Conservation (phyloP, 1,140 invertebrate species). For the Anastrepha obliqua region DNA sequence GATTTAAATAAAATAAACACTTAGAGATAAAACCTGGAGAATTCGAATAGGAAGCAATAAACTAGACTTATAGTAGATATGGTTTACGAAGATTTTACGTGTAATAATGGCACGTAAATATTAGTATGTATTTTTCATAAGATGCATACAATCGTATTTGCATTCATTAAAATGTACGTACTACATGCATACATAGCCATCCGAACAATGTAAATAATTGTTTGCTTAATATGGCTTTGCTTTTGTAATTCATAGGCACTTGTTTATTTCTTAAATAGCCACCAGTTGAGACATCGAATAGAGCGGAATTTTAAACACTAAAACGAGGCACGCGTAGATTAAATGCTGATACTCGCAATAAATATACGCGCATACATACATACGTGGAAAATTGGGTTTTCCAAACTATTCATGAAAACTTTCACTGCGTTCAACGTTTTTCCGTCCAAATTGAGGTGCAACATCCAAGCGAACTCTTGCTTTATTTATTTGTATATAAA, state of each 20-base stretch:
- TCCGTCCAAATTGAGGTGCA: neutral
- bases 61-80: too few species aligned
- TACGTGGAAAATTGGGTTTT: slow-evolving; percentile 18
- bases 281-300: neutral
- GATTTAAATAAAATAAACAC: too few species aligned
- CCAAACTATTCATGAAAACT: slow-evolving; percentile 36
- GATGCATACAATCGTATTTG: too few species aligned
- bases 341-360: neutral
- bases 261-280: neutral
- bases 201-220: too few species aligned
- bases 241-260: neutral
- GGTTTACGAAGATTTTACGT: too few species aligned
- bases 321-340: neutral
- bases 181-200: too few species aligned
- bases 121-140: too few species aligned
- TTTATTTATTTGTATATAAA: neutral
- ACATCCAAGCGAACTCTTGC: neutral
- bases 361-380: neutral
- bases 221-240: neutral
- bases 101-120: too few species aligned
- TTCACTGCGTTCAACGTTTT: slow-evolving; percentile 19
- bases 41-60: too few species aligned
- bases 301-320: neutral
- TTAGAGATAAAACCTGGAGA: too few species aligned
- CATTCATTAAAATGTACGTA: too few species aligned